Percentiles rank a stretch among this genome's conserved stretches.
These are phyloP conservation scores for Hemichromis elongatus DNA, from an alignment of 2,113 vertebrate genomes.

Conservation along the genomic window DNA sequence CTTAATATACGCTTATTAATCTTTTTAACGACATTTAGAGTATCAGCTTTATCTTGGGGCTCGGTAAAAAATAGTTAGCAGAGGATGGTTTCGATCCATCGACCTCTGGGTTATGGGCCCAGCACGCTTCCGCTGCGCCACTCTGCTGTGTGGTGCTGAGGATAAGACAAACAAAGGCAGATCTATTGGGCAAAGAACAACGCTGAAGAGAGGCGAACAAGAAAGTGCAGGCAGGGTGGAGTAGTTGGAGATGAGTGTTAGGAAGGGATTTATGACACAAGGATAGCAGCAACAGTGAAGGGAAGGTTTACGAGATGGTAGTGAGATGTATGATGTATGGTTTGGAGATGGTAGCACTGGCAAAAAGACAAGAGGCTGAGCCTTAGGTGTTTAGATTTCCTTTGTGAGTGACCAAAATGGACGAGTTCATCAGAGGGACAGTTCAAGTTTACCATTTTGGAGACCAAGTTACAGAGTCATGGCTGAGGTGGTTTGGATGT, in stretches of 20 bases:
- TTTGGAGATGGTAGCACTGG: not conserved
- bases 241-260: not conserved
- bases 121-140: slow-evolving; percentile 83
- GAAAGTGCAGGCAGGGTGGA: not conserved
- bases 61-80: slow-evolving; percentile 47
- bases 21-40: not conserved
- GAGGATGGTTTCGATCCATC: slow-evolving; percentile 84
- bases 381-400: not conserved
- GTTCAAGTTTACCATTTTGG: not conserved
- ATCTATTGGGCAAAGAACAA: not conserved
- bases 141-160: slow-evolving; percentile 51
- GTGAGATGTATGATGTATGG: not conserved
- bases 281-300: not conserved
- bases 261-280: not conserved
- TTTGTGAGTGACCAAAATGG: not conserved
- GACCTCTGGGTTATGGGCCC: slow-evolving; percentile 83
- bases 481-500: rapidly evolving
- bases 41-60: not conserved
- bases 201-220: not conserved
- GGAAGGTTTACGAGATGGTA: not conserved
- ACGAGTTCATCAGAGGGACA: rapidly evolving
- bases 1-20: not conserved
- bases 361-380: not conserved
- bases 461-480: not conserved
- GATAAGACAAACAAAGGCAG: not conserved